phyloP scores from a whole-genome alignment of 2,797 vertebrate genomes.

The Apodemus agrarius region DNA sequence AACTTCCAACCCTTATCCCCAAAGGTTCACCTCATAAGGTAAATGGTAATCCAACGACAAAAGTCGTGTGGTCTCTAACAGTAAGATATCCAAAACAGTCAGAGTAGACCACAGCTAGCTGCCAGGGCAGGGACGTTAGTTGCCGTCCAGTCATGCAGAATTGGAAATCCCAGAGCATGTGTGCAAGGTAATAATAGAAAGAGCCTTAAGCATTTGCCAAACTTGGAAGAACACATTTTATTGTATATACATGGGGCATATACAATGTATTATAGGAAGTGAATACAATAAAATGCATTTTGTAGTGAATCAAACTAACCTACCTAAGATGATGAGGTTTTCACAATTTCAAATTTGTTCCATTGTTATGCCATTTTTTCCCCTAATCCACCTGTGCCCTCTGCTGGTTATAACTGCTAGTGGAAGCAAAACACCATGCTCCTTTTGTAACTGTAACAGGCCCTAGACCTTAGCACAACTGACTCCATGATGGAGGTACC shows the following conservation, averaged over 20 bases:
- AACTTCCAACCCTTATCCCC: neutral
- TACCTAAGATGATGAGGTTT: neutral
- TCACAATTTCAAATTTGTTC: neutral
- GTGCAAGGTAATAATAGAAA: neutral
- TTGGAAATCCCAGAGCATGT: neutral
- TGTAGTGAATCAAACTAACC: neutral
- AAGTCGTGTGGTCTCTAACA: neutral
- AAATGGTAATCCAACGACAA: neutral
- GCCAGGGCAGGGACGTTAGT: neutral
- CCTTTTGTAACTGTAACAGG: neutral
- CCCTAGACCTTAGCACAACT: neutral
- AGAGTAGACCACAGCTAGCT: neutral
- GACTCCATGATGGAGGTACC: neutral
- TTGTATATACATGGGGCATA: neutral
- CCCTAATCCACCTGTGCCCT: slow-evolving; percentile 65
- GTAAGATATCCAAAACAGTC: neutral
- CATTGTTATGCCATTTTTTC: neutral
- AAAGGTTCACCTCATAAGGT: neutral
- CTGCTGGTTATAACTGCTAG: slow-evolving; percentile 66
- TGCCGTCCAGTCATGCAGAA: neutral
- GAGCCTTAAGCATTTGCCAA: neutral
- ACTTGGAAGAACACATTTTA: neutral
- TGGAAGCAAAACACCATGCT: neutral
- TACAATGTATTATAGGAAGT: neutral
- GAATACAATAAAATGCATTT: neutral